Conservation (phyloP, 2,888 invertebrate genomes). For the Scelioninae gen. 2 region DNA sequence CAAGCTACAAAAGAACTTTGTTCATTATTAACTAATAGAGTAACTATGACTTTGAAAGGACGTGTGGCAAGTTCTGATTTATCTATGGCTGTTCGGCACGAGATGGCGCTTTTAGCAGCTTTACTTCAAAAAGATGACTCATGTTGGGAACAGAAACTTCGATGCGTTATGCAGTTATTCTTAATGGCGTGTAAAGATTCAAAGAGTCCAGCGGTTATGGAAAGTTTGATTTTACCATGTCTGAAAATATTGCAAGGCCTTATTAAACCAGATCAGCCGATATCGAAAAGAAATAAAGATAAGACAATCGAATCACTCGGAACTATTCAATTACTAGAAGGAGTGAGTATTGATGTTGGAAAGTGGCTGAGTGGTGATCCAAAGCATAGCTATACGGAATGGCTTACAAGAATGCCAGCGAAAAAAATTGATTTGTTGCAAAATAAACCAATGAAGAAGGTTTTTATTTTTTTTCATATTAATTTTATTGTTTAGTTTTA, state of each 20-base stretch:
- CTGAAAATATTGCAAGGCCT: slow-evolving; percentile 91
- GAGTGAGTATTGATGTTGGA: slow-evolving; percentile 83
- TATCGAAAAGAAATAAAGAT: slow-evolving; percentile 78
- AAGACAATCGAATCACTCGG: slow-evolving; percentile 77
- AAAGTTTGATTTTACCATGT: slow-evolving; percentile 94
- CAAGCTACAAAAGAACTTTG: slow-evolving; percentile 90
- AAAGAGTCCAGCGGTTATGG: slow-evolving; percentile 90
- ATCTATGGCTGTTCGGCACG: slow-evolving; percentile 82
- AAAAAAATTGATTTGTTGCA: slow-evolving; percentile 70
- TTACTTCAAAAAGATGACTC: slow-evolving; percentile 94
- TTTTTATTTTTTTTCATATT: slow-evolving; percentile 38
- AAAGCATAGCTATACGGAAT: slow-evolving; percentile 82
- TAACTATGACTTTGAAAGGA: slow-evolving; percentile 87
- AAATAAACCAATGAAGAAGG: slow-evolving; percentile 68
- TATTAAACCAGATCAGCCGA: slow-evolving; percentile 81
- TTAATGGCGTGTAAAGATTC: slow-evolving; percentile 85
- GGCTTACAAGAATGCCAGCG: slow-evolving; percentile 81
- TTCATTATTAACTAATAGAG: slow-evolving; percentile 86
- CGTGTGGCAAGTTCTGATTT: slow-evolving; percentile 85
- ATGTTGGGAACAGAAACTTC: slow-evolving; percentile 95
- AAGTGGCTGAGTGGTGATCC: slow-evolving; percentile 85
- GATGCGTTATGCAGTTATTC: slow-evolving; percentile 92
- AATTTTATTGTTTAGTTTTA: slow-evolving; percentile 6
- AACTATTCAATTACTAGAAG: slow-evolving; percentile 78
- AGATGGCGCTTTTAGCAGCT: slow-evolving; percentile 77